Percentiles rank a stretch among this genome's conserved stretches.
Evolutionary conservation across 2,888 invertebrate species (phyloP).

Genomic region (Isotomurus palustris): DNA sequence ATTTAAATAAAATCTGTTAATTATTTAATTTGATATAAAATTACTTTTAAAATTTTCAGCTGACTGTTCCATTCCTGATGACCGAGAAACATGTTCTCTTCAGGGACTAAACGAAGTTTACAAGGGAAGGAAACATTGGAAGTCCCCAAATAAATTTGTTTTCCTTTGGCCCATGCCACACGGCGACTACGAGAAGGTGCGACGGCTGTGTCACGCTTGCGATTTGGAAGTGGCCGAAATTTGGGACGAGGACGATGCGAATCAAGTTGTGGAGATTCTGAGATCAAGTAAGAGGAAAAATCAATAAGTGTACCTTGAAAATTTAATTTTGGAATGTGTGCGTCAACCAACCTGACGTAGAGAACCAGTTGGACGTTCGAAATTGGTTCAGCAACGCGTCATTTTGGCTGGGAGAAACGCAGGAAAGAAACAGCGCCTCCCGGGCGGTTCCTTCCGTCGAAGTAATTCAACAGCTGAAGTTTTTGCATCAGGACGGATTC

Average conservation of each 20-base stretch:
- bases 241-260: constrained; percentile 26
- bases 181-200: background rate
- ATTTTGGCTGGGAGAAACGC: constrained; percentile 1
- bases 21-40: background rate
- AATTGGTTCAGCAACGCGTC: background rate
- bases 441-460: background rate
- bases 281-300: background rate
- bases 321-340: too few relatives aligned
- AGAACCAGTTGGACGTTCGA: background rate
- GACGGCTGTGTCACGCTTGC: constrained; percentile 14
- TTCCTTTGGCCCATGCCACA: background rate
- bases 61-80: background rate
- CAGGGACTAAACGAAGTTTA: background rate
- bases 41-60: background rate
- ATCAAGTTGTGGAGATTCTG: constrained; percentile 12
- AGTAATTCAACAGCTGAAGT: too few relatives aligned
- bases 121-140: background rate
- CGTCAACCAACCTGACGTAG: too few relatives aligned
- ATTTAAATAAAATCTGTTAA: background rate
- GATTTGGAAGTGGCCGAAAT: constrained; percentile 25
- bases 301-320: background rate
- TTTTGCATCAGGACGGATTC: background rate
- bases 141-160: background rate
- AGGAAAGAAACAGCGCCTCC: too few relatives aligned
- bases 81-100: background rate